Evolutionary conservation across 2,888 invertebrate species (phyloP).

Genomic region (Tricholauxania praeusta): DNA sequence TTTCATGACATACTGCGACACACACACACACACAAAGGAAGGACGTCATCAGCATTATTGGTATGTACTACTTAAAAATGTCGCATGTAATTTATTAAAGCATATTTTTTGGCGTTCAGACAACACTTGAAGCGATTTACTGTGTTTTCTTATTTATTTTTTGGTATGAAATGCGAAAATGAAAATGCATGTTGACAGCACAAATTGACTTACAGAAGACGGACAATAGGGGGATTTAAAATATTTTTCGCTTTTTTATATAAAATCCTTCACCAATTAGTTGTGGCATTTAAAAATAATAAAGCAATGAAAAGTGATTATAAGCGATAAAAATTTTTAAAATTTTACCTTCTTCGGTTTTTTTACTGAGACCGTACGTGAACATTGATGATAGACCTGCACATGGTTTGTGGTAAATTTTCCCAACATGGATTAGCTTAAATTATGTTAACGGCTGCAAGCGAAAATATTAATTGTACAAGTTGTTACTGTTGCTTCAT

Average conservation of each 20-base stretch:
- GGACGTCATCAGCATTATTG: not conserved
- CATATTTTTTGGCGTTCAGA: conserved; percentile 15
- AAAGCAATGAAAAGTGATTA: conserved; percentile 32
- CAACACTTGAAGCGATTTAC: not conserved
- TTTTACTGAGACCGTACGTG: conserved; percentile 59
- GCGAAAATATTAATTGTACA: too few relatives aligned
- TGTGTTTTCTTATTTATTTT: too few relatives aligned
- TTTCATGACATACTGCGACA: not conserved
- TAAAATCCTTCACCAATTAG: conserved; percentile 1
- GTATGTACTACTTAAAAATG: not conserved
- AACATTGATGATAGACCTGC: conserved; percentile 64
- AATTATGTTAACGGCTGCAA: not conserved
- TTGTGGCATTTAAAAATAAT: not conserved
- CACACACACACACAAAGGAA: not conserved
- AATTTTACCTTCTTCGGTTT: conserved; percentile 60
- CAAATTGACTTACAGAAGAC: too few relatives aligned
- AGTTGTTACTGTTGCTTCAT: too few relatives aligned
- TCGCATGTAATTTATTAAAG: conserved; percentile 13
- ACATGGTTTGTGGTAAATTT: conserved; percentile 65
- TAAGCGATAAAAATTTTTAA: conserved; percentile 7
- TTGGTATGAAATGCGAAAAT: too few relatives aligned
- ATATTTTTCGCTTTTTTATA: not conserved
- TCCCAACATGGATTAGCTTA: conserved; percentile 58
- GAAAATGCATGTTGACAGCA: too few relatives aligned
- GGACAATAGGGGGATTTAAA: not conserved